Conservation (phyloP, 2,113 vertebrate genomes). For the Anser brachyrhynchus region DNA sequence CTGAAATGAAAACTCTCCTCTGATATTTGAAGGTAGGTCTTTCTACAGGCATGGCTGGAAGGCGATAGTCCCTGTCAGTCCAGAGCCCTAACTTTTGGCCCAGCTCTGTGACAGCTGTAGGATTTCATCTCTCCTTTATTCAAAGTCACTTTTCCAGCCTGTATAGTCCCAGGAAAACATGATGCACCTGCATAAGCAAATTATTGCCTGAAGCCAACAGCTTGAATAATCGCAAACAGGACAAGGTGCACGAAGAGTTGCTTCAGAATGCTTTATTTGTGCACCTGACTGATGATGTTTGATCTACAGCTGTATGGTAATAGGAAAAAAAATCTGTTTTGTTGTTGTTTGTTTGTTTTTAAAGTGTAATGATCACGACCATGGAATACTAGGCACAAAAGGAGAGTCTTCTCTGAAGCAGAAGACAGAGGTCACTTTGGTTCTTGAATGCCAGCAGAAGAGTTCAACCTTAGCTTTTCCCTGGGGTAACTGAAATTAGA, state of each 20-base stretch:
- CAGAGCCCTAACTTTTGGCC: background rate
- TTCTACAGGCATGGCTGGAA: background rate
- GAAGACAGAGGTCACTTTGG: background rate
- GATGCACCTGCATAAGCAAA: slow-evolving; percentile 7
- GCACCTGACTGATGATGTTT: slow-evolving; percentile 4
- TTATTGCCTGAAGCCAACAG: slow-evolving; percentile 24
- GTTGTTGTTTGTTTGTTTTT: too few relatives aligned
- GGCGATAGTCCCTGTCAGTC: background rate
- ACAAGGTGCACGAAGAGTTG: background rate
- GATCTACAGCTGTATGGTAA: background rate
- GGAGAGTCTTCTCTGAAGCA: background rate
- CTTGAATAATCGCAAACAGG: background rate
- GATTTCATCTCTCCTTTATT: background rate
- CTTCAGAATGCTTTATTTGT: slow-evolving; percentile 39
- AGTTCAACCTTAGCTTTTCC: background rate
- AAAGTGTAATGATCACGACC: background rate
- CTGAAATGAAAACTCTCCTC: background rate
- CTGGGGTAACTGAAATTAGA: background rate
- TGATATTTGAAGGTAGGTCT: background rate
- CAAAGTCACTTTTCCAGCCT: slow-evolving; percentile 9
- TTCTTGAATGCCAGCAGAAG: background rate
- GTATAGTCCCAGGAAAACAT: background rate
- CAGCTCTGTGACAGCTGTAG: background rate
- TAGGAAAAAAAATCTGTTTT: background rate
- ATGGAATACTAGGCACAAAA: background rate